Evolutionary conservation across 1,140 invertebrate genomes (phyloP).

Genomic region (Cecropterus lyciades): DNA sequence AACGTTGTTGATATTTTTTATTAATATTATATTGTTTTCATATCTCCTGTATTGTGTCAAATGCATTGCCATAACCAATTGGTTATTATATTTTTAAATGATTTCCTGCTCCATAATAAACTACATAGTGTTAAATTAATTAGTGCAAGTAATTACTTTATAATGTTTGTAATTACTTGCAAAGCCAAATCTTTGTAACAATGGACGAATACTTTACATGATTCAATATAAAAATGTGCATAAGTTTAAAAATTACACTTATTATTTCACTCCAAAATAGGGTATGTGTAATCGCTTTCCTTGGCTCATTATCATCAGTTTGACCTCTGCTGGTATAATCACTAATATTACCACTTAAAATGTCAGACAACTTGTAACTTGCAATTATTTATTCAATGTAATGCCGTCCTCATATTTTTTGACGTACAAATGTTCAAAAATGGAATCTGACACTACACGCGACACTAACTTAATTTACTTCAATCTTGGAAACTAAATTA

Average conservation of each 20-base stretch:
- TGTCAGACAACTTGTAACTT: constrained; percentile 53
- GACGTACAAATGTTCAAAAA: constrained; percentile 52
- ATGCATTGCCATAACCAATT: no score
- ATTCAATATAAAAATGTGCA: constrained; percentile 1
- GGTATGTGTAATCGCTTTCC: constrained; percentile 34
- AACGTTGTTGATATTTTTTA: no score
- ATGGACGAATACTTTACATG: neutral
- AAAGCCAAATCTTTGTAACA: neutral
- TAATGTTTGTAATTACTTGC: no score
- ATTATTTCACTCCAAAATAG: constrained; percentile 23
- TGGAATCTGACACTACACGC: constrained; percentile 37
- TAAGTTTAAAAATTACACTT: neutral
- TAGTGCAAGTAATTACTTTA: no score
- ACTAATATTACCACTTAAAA: constrained; percentile 51
- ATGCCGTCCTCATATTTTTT: constrained; percentile 45
- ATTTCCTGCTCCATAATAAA: no score
- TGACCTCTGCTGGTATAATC: constrained; percentile 42
- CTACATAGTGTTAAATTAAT: no score
- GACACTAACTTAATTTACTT: constrained; percentile 30
- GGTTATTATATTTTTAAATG: no score
- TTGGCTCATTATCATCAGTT: constrained; percentile 35
- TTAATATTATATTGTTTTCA: no score
- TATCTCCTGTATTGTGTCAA: no score
- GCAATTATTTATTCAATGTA: constrained; percentile 47
- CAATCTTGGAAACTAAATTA: constrained; percentile 9